phyloP scores from a whole-genome alignment of 2,888 invertebrate species.

The Nematopogon swammerdamellus region DNA sequence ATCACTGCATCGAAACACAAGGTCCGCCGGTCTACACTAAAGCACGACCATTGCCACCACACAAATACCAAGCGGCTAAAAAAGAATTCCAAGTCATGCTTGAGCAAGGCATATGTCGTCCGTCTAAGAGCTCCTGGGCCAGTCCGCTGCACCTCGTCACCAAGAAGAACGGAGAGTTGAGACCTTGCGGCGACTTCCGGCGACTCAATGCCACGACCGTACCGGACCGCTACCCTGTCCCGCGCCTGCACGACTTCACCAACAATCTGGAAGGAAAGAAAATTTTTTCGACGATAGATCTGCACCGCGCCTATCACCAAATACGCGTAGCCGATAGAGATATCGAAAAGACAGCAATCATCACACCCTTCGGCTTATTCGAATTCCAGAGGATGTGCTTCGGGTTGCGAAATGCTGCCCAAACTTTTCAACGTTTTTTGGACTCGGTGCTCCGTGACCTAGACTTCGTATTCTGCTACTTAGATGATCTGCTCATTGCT shows the following conservation, averaged over 20 bases:
- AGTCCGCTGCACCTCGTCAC: conserved; percentile 10
- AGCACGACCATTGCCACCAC: background rate
- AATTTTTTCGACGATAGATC: conserved; percentile 19
- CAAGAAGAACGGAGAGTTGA: conserved; percentile 10
- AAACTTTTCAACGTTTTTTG: conserved; percentile 21
- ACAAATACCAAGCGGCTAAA: conserved; percentile 2
- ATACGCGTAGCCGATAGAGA: conserved; percentile 21
- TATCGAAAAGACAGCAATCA: conserved; percentile 24
- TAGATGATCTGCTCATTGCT: conserved; percentile 20
- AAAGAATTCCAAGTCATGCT: conserved; percentile 7
- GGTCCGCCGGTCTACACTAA: background rate
- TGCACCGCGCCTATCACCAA: conserved; percentile 21
- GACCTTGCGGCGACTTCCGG: conserved; percentile 23
- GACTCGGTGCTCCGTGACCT: conserved; percentile 13
- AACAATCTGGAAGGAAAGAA: conserved; percentile 12
- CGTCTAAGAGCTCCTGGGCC: conserved; percentile 6
- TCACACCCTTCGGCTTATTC: conserved; percentile 20
- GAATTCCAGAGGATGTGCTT: conserved; percentile 21
- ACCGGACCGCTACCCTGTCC: conserved; percentile 20
- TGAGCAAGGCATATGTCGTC: background rate
- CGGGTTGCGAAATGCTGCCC: conserved; percentile 20
- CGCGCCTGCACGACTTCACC: conserved; percentile 5
- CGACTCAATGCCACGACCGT: conserved; percentile 17
- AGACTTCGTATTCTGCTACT: conserved; percentile 15
- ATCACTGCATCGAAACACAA: background rate